Percentiles rank a stretch among this genome's conserved stretches.
Evolutionary conservation across 1,140 invertebrate species (phyloP).

Genomic region (Hirudo medicinalis): DNA sequence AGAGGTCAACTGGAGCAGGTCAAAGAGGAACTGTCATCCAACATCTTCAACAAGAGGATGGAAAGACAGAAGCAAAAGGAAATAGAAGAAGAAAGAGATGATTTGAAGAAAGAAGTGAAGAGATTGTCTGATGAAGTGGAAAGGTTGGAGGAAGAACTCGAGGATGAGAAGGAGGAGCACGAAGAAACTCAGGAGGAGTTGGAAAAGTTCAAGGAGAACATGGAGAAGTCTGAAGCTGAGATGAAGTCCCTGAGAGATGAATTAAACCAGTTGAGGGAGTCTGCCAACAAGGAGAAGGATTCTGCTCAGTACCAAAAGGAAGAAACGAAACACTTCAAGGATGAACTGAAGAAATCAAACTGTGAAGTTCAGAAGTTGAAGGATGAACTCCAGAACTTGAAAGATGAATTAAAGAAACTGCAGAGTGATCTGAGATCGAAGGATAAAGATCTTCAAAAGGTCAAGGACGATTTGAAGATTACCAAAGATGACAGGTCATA

Average conservation of each 20-base stretch:
- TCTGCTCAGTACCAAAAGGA: background rate
- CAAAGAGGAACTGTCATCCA: constrained; percentile 1
- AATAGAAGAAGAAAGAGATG: background rate
- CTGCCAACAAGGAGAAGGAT: background rate
- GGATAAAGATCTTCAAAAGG: background rate
- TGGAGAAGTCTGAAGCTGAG: background rate
- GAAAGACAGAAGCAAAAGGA: background rate
- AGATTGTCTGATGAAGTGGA: background rate
- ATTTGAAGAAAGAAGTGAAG: constrained; percentile 6
- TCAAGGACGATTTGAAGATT: constrained; percentile 3
- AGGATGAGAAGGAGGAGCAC: background rate
- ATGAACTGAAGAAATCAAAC: constrained; percentile 11
- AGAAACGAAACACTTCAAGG: background rate
- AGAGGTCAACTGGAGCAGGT: background rate
- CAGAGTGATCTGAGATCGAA: background rate
- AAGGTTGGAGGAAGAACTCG: constrained; percentile 13
- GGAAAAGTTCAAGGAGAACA: background rate
- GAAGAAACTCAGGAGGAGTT: constrained; percentile 9
- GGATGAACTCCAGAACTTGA: background rate
- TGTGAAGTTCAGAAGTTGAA: background rate
- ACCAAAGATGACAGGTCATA: background rate
- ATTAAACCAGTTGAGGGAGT: background rate
- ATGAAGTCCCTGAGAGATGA: background rate
- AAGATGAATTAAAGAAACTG: constrained; percentile 8
- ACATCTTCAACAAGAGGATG: background rate